Conservation (phyloP, 2,888 invertebrate genomes). For the Micropterix aruncella region DNA sequence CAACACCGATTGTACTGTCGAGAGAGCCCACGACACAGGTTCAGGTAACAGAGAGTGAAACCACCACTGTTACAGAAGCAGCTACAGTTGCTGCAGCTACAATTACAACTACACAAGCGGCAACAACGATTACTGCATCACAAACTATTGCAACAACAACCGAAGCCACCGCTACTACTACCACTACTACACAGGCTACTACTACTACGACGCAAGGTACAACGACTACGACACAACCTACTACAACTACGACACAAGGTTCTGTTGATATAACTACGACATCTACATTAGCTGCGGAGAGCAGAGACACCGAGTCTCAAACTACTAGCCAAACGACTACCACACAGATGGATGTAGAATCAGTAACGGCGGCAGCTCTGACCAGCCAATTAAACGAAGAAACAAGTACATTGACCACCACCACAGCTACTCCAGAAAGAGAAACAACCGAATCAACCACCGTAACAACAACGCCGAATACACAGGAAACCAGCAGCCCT, state of each 20-base stretch:
- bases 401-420: neutral
- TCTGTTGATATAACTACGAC: conserved; percentile 12
- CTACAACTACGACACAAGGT: conserved; percentile 10
- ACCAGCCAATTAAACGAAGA: neutral
- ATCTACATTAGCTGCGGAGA: conserved; percentile 7
- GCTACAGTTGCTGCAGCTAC: conserved; percentile 10
- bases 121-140: conserved; percentile 20
- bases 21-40: conserved; percentile 21
- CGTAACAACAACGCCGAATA: conserved; percentile 15
- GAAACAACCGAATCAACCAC: conserved; percentile 6
- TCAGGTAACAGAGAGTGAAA: conserved; percentile 18
- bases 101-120: conserved; percentile 17
- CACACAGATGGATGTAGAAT: conserved; percentile 1
- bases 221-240: conserved; percentile 12
- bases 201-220: conserved; percentile 4
- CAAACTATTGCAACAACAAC: conserved; percentile 2
- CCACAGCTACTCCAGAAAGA: neutral
- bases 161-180: neutral
- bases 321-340: conserved; percentile 12
- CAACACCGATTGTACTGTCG: conserved; percentile 18
- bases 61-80: conserved; percentile 10
- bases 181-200: conserved; percentile 6
- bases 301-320: conserved; percentile 9
- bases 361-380: neutral
- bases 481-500: too few relatives aligned